Base-by-base conservation (phyloP, 2,888 invertebrate species). In the Eupeodes luniger region DNA sequence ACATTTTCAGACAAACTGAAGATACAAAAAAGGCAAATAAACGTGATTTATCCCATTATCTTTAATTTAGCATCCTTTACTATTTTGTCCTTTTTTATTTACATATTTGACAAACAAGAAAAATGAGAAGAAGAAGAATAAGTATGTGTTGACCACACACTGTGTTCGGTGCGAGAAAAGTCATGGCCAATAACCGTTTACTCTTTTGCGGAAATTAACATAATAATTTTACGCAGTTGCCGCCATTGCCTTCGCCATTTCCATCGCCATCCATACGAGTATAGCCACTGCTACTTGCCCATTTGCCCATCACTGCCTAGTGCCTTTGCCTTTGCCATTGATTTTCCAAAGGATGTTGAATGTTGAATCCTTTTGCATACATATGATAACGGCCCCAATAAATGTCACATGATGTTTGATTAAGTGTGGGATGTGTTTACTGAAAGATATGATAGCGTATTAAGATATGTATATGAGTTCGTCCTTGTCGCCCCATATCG, bases 1-100 rank as follows among this genome's bases (percentile, higher is more conserved):
- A 57, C 11, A 27, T 57, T 4, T 16, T 4, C 19, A n/a, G 49
- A 62, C 19, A 55, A 10, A 55, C 19, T 55, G 40, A 5, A 6
- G 5, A 34, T 57, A 64, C 16, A n/a, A 47, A 76, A 19, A 40
- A 62, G 34, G 62, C 69, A 82, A 70, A 83, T 81, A 84, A 87
- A 87, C 85, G 85, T 88, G 88, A 88, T 88, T 88, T 88, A 88
- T 85, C 85, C 81, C 85, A 85, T 88, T 88, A 88, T 81, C 81
- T 88, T 81, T 88, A 85, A 85, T 88, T 85, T 88, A 78, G 81
- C 74, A 85, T 81, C 85, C 87, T 88, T 83, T 81, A 53, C 59
- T 59, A 64, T 75, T 53, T 61, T 40, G 44, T 74, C 55, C 34
- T 57, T 86, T 74, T 64, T 75, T 76, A 79, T 83, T 83, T 69